A percentile compares a stretch with the other conserved stretches of the same genome.
Conservation (phyloP, 2,888 invertebrate species). For the Noctua janthe region DNA sequence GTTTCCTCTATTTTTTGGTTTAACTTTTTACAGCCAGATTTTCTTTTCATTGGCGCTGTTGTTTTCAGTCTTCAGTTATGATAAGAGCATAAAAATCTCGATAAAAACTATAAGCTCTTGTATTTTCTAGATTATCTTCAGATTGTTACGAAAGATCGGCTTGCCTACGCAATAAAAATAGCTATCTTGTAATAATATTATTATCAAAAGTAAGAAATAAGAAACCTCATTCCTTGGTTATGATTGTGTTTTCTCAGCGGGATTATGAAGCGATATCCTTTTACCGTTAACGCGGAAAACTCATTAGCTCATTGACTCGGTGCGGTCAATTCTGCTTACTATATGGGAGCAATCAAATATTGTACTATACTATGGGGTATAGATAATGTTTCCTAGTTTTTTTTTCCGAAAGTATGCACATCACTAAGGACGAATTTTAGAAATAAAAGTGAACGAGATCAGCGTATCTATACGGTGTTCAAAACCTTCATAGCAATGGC, state of each 20-base stretch:
- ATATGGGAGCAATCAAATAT: slow-evolving; percentile 66
- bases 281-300: slow-evolving; percentile 78
- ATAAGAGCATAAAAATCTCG: slow-evolving; percentile 11
- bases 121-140: slow-evolving; percentile 24
- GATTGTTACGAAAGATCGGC: slow-evolving; percentile 19
- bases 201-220: slow-evolving; percentile 49
- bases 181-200: slow-evolving; percentile 26
- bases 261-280: slow-evolving; percentile 73
- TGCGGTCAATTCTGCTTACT: slow-evolving; percentile 67
- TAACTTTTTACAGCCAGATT: slow-evolving; percentile 6
- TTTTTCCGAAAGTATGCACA: not conserved
- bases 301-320: slow-evolving; percentile 77
- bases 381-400: not conserved
- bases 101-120: slow-evolving; percentile 25
- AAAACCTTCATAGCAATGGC: not conserved
- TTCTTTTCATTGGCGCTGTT: slow-evolving; percentile 10
- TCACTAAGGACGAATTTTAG: not conserved
- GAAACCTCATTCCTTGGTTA: slow-evolving; percentile 60
- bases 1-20: not conserved
- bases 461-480: not conserved
- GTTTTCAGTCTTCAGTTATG: slow-evolving; percentile 7
- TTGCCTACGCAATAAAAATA: slow-evolving; percentile 27
- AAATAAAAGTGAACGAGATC: not conserved
- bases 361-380: slow-evolving; percentile 34
- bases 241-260: slow-evolving; percentile 74